Evolutionary conservation across 30 jellyfish, hydroid and myxozoan genomes (phyloP).

Genomic region (Chrysaora quinquecirrha): DNA sequence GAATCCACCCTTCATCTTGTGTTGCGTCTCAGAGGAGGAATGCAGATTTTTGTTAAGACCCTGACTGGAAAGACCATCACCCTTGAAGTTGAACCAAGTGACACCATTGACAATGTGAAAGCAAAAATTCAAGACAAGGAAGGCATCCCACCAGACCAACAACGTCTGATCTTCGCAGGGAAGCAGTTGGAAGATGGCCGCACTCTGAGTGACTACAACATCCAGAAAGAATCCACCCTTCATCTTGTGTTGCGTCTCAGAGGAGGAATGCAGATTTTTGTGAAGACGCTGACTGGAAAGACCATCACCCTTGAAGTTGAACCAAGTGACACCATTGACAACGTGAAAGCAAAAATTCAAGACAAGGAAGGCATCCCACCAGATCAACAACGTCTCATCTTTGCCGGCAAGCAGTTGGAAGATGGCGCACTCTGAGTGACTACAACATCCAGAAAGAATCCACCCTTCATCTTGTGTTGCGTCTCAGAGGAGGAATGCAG

Average conservation of each 20-base stretch:
- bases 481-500: conserved; percentile 92
- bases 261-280: conserved; percentile 97
- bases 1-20: conserved; percentile 94
- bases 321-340: conserved; percentile 91
- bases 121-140: conserved; percentile 97
- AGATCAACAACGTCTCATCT: conserved; percentile 94
- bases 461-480: conserved; percentile 91
- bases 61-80: conserved; percentile 97
- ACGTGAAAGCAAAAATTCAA: conserved; percentile 88
- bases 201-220: conserved; percentile 88
- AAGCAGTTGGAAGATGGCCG: conserved; percentile 99
- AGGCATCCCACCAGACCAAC: conserved; percentile 99
- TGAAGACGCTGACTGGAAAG: conserved; percentile 91
- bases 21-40: conserved; percentile 91
- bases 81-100: conserved; percentile 97
- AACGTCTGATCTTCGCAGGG: conserved; percentile 95
- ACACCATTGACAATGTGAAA: conserved; percentile 86
- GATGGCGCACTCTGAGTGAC: conserved; percentile 98
- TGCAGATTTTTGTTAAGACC: conserved; percentile 93
- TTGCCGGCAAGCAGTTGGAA: conserved; percentile 94
- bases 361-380: conserved; percentile 99
- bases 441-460: conserved; percentile 83
- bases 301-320: conserved; percentile 96
- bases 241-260: conserved; percentile 93
- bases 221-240: conserved; percentile 90